Evolutionary conservation across 2,888 invertebrate species (phyloP).

Genomic region (Theretra japonica): DNA sequence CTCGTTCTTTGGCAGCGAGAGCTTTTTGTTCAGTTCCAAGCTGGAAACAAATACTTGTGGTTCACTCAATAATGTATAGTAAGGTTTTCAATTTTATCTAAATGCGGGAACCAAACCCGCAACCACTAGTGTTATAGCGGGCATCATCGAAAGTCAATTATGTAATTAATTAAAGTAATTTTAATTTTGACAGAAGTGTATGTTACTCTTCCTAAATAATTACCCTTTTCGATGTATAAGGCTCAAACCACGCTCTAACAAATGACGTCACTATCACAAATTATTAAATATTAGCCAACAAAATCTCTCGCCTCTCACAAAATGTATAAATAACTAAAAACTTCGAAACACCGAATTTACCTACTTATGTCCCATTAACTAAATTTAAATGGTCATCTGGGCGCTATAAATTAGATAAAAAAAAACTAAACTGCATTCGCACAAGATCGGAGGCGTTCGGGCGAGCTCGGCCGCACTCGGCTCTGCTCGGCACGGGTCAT

Average conservation of each 20-base stretch:
- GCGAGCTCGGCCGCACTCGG: slow-evolving; percentile 46
- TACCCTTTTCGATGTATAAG: neutral
- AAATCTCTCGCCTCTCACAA: slow-evolving; percentile 1
- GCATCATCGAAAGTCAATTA: too few relatives aligned
- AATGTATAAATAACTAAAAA: slow-evolving; percentile 31
- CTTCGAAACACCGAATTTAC: slow-evolving; percentile 36
- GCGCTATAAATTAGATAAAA: slow-evolving; percentile 38
- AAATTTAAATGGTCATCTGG: slow-evolving; percentile 37
- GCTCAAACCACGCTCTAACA: neutral
- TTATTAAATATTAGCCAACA: neutral
- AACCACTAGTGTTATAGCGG: too few relatives aligned
- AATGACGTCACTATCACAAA: slow-evolving; percentile 8
- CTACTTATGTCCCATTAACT: slow-evolving; percentile 37
- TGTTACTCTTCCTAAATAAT: too few relatives aligned
- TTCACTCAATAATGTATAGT: too few relatives aligned
- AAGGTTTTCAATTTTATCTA: too few relatives aligned
- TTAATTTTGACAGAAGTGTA: too few relatives aligned
- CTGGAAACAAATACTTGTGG: too few relatives aligned
- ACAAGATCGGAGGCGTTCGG: slow-evolving; percentile 40
- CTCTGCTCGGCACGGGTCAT: slow-evolving; percentile 58
- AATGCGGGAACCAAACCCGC: too few relatives aligned
- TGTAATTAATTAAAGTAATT: too few relatives aligned
- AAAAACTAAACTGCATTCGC: slow-evolving; percentile 35
- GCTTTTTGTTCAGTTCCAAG: too few relatives aligned
- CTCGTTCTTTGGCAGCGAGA: too few relatives aligned